phyloP scores from a whole-genome alignment of 2,797 vertebrate genomes.

The Petrocephalus schoutedeni region DNA sequence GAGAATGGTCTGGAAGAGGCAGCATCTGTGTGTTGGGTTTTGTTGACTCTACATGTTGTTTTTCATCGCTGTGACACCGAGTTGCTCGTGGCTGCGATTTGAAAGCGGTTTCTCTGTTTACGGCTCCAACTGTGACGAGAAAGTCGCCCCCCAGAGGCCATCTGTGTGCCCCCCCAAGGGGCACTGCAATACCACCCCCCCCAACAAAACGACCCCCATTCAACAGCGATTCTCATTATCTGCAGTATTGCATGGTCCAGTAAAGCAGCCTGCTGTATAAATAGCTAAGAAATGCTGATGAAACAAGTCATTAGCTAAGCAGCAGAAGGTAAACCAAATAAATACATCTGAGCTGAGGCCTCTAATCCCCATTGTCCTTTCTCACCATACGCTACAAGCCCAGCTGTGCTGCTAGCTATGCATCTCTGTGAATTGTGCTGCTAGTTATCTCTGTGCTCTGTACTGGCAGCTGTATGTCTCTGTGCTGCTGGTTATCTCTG shows the following conservation, averaged over 20 bases:
- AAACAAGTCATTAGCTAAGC: neutral
- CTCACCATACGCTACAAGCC: neutral
- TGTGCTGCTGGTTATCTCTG: neutral
- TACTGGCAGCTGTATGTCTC: neutral
- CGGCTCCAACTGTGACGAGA: neutral
- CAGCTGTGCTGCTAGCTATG: neutral
- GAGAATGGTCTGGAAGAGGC: neutral
- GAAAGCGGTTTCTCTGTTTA: neutral
- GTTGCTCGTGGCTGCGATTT: neutral
- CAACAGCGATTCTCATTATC: neutral
- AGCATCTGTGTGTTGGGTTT: neutral
- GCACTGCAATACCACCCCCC: neutral
- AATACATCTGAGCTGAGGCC: neutral
- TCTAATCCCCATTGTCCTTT: neutral
- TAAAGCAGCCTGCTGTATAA: neutral
- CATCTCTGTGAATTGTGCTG: neutral
- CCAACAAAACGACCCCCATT: neutral
- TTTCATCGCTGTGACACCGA: neutral
- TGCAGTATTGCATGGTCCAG: neutral
- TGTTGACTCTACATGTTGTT: conserved; percentile 4
- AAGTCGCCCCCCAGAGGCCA: neutral
- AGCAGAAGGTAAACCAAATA: neutral
- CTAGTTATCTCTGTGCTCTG: neutral
- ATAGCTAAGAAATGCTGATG: neutral
- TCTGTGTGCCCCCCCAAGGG: neutral